Evolutionary conservation across 2,888 invertebrate genomes (phyloP), one percentile per base, ranked within the genome.

Genomic region (Drosophila borealis): DNA sequence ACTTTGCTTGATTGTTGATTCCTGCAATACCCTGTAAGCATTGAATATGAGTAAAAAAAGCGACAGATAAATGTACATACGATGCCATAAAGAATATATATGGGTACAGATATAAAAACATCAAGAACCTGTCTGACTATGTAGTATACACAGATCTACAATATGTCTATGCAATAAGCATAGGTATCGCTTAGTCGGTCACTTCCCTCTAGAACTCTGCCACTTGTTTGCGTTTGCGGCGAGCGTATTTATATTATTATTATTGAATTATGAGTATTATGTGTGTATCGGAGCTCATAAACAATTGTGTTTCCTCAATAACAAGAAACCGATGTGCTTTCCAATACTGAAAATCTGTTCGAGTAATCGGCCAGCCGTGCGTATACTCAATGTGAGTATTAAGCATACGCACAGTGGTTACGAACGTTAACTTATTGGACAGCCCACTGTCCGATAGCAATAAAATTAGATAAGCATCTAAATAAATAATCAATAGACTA

Each of bases 201-300:
- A 39, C 2, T 13, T 9, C 14, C 8, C 14, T 2, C 13, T 21
- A 9, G 10, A 39, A 4, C 13, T 36, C 36, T 11, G 36, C 36
- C 13, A 11, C 36, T 13, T 45, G 54, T 37, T 70, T 57, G 45
- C 36, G 37, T 14, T 50, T 39, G 64, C 61, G n/a, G 14, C 19
- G 51, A 41, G 48, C 11, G 25, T 71, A 68, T 73, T 84, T 76
- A 69, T 76, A 69, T 75, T 75, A 34, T 51, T 55, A 66, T 72
- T 78, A 72, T 70, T 70, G 54, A 73, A 67, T 81, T 81, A 79
- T 81, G 51, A 56, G 41, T 29, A 53, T 65, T 79, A 29, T 29
- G 29, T 6, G 8, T 29, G 29, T 29, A 29, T 29, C 29, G 29
- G 29, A 8, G 29, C 29, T 68, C 36, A 62, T 71, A 65, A 61